A percentile compares a stretch with the other conserved stretches of the same genome.
Conservation (phyloP, 1,140 invertebrate genomes). For the Andricus grossulariae region DNA sequence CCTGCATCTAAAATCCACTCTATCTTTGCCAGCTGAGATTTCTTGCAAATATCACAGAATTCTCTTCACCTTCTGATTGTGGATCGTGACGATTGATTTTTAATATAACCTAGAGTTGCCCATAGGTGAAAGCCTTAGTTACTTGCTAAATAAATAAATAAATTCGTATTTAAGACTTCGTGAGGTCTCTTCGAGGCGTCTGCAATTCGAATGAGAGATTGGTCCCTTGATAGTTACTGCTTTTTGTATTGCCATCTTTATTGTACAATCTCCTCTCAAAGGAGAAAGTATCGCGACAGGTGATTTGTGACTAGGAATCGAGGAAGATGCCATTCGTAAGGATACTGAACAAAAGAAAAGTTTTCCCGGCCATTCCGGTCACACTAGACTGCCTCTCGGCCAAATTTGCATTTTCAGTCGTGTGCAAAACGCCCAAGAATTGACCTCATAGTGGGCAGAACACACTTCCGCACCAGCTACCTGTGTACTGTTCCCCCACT, state of each 20-base stretch:
- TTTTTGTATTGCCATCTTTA: slow-evolving; percentile 14
- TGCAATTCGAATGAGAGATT: neutral
- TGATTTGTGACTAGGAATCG: slow-evolving; percentile 20
- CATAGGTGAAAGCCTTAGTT: slow-evolving; percentile 17
- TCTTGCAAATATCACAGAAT: neutral
- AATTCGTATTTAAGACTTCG: neutral
- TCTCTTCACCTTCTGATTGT: neutral
- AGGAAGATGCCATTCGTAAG: neutral
- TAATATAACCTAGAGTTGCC: neutral
- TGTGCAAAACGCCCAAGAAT: too few species aligned
- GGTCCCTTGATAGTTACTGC: neutral
- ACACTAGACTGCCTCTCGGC: neutral
- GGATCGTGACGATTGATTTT: slow-evolving; percentile 17
- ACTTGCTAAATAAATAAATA: slow-evolving; percentile 21
- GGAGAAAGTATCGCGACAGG: slow-evolving; percentile 25
- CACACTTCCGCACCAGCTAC: too few species aligned
- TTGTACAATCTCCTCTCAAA: neutral
- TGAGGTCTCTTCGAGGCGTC: neutral
- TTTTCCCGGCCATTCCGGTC: neutral
- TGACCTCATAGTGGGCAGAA: too few species aligned
- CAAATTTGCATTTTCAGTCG: neutral
- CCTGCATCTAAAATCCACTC: neutral
- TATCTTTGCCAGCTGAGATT: neutral
- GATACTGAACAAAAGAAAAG: neutral
- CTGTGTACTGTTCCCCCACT: too few species aligned